phyloP scores from a whole-genome alignment of 2,113 vertebrate genomes.

The Argyrosomus japonicus region DNA sequence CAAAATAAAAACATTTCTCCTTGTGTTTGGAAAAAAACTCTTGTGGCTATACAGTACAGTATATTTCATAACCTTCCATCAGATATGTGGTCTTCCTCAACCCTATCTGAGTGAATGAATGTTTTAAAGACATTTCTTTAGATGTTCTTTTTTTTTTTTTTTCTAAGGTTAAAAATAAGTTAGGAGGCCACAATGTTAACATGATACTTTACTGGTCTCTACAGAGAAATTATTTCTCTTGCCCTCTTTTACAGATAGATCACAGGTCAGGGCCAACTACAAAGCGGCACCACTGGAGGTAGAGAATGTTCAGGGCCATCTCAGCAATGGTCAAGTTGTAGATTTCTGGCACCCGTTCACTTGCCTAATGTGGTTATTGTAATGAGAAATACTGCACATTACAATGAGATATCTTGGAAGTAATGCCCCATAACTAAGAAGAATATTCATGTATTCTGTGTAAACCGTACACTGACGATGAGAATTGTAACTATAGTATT shows the following conservation, averaged over 20 bases:
- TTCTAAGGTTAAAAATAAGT: neutral
- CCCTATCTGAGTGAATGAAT: neutral
- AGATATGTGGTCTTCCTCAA: neutral
- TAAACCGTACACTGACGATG: neutral
- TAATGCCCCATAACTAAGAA: neutral
- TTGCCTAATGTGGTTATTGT: neutral
- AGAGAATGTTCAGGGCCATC: conserved; percentile 21
- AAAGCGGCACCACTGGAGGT: conserved; percentile 40
- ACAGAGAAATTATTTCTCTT: conserved; percentile 5
- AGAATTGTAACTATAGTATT: neutral
- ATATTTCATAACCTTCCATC: neutral
- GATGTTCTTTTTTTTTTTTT: no score
- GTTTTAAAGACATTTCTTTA: neutral
- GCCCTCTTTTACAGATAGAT: conserved; percentile 16
- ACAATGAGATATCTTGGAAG: neutral
- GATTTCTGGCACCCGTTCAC: neutral
- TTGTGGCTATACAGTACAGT: neutral
- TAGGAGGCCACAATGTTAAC: conserved; percentile 35
- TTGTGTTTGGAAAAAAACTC: neutral
- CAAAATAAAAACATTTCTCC: neutral
- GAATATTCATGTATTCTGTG: neutral
- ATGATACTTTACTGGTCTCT: conserved; percentile 44
- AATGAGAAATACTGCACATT: neutral
- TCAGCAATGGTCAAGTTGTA: neutral
- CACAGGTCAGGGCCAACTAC: conserved; percentile 47